A percentile compares a stretch with the other conserved stretches of the same genome.
These are phyloP conservation scores for Aphelocoma coerulescens DNA, from an alignment of 2,113 vertebrate genomes.

Conservation along the genomic window DNA sequence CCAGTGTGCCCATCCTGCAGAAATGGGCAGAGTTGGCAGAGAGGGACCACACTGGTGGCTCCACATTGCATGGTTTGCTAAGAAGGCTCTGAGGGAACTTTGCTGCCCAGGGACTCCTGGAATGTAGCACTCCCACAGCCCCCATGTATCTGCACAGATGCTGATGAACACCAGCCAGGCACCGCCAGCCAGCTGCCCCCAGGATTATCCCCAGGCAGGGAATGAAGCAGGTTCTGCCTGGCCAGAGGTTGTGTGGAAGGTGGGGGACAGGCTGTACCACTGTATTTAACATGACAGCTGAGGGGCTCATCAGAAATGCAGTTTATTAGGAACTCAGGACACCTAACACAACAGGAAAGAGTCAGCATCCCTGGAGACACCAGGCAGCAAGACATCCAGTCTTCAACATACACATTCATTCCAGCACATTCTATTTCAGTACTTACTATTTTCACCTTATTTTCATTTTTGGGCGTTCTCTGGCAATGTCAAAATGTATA, in stretches of 20 bases:
- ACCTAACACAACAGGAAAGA: neutral
- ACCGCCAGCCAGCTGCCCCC: neutral
- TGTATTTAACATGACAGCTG: neutral
- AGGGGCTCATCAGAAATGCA: neutral
- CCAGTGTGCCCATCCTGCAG: neutral
- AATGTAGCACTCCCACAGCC: neutral
- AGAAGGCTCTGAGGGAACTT: neutral
- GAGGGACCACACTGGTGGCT: fast-evolving
- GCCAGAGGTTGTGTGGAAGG: neutral
- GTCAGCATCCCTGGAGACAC: neutral
- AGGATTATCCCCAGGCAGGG: neutral
- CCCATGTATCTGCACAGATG: fast-evolving
- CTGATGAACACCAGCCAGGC: neutral
- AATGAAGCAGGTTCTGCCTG: neutral
- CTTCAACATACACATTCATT: neutral
- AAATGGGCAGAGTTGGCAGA: neutral
- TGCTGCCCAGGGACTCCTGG: neutral
- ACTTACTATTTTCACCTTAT: conserved; percentile 24
- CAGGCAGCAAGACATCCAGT: neutral
- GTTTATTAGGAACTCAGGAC: neutral
- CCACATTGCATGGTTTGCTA: neutral
- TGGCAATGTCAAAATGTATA: neutral
- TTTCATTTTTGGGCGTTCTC: neutral
- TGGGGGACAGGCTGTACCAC: neutral
- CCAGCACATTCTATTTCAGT: conserved; percentile 14